These are phyloP conservation scores for Gobio gobio DNA, from an alignment of 2,113 vertebrate species.

Conservation along the genomic window DNA sequence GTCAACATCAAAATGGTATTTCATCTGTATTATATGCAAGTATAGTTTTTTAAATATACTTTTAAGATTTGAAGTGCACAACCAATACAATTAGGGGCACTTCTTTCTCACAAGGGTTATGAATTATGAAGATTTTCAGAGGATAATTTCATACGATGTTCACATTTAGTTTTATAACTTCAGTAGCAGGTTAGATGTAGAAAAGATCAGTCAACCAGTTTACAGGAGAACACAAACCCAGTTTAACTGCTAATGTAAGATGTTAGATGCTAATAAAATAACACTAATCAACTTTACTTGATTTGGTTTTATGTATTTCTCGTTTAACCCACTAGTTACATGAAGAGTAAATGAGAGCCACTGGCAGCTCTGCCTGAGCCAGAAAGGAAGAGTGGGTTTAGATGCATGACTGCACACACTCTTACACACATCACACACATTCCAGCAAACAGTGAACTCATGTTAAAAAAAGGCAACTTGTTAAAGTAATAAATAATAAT, in stretches of 20 bases:
- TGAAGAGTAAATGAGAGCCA: conserved; percentile 17
- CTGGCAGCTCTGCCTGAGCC: conserved; percentile 11
- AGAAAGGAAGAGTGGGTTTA: conserved; percentile 27
- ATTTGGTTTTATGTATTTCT: background rate
- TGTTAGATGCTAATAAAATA: no score
- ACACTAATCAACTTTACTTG: no score
- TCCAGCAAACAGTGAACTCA: background rate
- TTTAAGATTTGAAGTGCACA: background rate
- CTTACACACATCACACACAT: conserved; percentile 12
- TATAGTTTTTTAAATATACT: background rate
- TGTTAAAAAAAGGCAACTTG: background rate
- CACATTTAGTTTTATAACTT: no score
- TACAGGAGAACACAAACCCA: no score
- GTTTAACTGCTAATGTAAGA: no score
- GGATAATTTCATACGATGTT: background rate
- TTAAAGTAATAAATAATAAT: background rate
- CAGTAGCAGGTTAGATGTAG: no score
- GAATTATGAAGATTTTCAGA: background rate
- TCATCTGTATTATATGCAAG: background rate
- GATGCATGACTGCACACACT: conserved; percentile 56
- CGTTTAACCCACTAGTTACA: background rate
- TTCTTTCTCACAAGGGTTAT: background rate
- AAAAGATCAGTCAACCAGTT: no score
- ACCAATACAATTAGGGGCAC: background rate
- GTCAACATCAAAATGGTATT: background rate